Conservation (phyloP, 1,140 invertebrate genomes). For the Caenorhabditis tropicalis region DNA sequence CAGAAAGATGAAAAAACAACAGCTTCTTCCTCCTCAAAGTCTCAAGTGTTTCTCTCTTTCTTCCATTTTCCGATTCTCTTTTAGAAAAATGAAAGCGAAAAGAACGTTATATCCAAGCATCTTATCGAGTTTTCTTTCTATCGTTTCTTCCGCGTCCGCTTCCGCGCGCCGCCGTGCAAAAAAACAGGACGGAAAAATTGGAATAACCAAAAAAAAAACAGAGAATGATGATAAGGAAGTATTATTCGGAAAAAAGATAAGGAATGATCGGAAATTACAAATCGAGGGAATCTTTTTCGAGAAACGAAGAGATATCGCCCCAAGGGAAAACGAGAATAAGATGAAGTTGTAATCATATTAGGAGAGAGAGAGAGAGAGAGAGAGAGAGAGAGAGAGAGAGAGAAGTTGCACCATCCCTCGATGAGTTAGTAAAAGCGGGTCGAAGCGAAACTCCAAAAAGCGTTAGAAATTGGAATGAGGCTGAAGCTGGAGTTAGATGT, state of each 20-base stretch:
- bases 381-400: background rate
- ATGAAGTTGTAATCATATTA: slow-evolving; percentile 13
- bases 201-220: background rate
- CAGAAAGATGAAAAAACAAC: background rate
- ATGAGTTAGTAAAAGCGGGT: slow-evolving; percentile 29
- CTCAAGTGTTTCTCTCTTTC: slow-evolving; percentile 33
- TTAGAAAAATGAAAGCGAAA: slow-evolving; percentile 18
- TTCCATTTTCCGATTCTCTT: background rate
- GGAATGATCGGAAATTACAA: background rate
- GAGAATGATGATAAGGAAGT: background rate
- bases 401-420: slow-evolving; percentile 11
- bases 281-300: no score
- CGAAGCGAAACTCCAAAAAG: slow-evolving; percentile 23
- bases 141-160: slow-evolving; percentile 26
- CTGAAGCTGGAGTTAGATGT: background rate
- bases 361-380: background rate
- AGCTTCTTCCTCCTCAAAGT: background rate
- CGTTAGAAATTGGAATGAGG: slow-evolving; percentile 5
- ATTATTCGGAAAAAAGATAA: background rate
- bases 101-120: slow-evolving; percentile 33
- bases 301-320: background rate
- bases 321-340: background rate
- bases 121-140: slow-evolving; percentile 32
- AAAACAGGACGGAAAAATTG: background rate
- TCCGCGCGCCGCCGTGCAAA: background rate